Evolutionary conservation across 2,888 invertebrate genomes (phyloP).

Genomic region (Sphaerophoria rueppellii): DNA sequence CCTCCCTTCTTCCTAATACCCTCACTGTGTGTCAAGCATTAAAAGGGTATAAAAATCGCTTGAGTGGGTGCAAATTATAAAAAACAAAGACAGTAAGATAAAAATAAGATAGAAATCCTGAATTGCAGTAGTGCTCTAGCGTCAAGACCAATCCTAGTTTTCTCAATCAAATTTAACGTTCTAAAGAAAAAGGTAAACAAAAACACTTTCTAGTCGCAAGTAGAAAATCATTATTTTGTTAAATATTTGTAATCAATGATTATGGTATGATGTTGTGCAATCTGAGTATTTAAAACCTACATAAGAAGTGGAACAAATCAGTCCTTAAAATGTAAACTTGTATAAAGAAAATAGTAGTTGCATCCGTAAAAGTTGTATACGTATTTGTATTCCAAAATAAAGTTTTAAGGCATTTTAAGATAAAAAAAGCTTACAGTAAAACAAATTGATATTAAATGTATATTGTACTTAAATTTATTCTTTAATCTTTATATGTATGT

Average conservation of each 20-base stretch:
- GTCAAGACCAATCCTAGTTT: too few species aligned
- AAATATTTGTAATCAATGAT: conserved; percentile 14
- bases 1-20: too few species aligned
- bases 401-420: conserved; percentile 7
- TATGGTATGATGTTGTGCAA: conserved; percentile 52
- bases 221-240: conserved; percentile 35
- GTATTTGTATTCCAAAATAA: conserved; percentile 41
- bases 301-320: conserved; percentile 36
- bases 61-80: too few species aligned
- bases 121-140: too few species aligned
- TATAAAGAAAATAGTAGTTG: conserved; percentile 64
- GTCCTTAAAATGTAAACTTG: conserved; percentile 18
- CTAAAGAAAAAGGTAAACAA: conserved; percentile 5
- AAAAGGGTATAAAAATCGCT: too few species aligned
- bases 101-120: too few species aligned
- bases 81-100: too few species aligned
- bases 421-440: conserved; percentile 31
- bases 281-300: conserved; percentile 26
- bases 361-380: conserved; percentile 61
- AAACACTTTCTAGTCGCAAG: conserved; percentile 23
- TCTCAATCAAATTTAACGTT: not conserved
- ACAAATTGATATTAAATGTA: conserved; percentile 57
- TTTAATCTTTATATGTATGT: conserved; percentile 72
- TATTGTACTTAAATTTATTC: conserved; percentile 67
- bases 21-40: too few species aligned